Conservation (phyloP, 2,797 vertebrate genomes). For the Peromyscus aztecus region DNA sequence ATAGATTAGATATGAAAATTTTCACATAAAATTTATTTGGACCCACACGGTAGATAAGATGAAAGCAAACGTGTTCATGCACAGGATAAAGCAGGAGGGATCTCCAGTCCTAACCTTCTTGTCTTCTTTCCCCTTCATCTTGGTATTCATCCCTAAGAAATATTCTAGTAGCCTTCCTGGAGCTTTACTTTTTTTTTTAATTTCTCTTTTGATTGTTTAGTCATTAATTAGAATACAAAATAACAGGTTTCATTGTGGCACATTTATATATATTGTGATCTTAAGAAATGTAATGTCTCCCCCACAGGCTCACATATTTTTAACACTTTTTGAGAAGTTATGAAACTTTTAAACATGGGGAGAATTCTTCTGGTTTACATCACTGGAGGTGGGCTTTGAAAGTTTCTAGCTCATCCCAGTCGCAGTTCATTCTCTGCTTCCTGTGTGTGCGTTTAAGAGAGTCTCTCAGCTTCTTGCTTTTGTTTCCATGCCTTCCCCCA, state of each 20-base stretch:
- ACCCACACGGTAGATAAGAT: not conserved
- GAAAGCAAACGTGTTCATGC: not conserved
- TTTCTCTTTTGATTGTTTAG: not conserved
- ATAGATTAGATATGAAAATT: not conserved
- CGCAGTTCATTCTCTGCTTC: not conserved
- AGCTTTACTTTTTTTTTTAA: not conserved
- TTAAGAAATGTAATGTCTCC: not conserved
- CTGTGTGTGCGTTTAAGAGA: no score
- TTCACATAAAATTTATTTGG: not conserved
- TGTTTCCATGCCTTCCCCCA: not conserved
- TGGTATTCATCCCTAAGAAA: not conserved
- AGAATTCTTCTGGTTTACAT: not conserved
- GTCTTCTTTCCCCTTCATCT: rapidly evolving
- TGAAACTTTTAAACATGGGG: not conserved
- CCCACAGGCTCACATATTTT: not conserved
- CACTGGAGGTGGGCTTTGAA: not conserved
- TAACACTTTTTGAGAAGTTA: not conserved
- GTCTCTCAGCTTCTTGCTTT: not conserved
- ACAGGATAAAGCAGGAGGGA: rapidly evolving
- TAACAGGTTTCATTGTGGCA: not conserved
- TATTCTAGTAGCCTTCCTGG: not conserved
- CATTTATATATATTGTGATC: not conserved
- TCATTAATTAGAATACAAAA: not conserved
- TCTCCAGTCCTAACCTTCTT: rapidly evolving
- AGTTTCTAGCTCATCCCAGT: not conserved